phyloP scores from a whole-genome alignment of 2,113 vertebrate genomes.

The Rhodinocichla rosea region DNA sequence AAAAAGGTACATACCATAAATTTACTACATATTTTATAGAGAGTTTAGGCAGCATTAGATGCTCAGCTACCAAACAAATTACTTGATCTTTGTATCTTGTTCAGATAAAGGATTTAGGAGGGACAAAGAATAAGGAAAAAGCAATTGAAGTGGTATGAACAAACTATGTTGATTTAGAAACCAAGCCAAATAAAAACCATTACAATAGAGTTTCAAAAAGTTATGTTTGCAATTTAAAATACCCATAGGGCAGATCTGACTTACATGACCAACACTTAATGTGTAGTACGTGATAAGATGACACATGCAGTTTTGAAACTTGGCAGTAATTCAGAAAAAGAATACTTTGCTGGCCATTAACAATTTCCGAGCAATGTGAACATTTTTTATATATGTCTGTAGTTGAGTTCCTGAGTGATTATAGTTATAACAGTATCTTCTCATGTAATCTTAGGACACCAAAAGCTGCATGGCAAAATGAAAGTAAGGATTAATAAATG shows the following conservation, averaged over 20 bases:
- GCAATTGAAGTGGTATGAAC: not conserved
- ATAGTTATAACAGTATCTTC: slow-evolving; percentile 49
- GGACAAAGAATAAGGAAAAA: not conserved
- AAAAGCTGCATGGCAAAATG: slow-evolving; percentile 26
- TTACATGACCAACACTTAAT: slow-evolving; percentile 23
- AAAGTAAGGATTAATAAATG: slow-evolving; percentile 38
- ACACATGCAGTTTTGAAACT: slow-evolving; percentile 45
- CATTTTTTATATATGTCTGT: slow-evolving; percentile 4
- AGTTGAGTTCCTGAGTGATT: slow-evolving; percentile 45
- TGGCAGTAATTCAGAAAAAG: slow-evolving; percentile 16
- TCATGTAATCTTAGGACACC: slow-evolving; percentile 44
- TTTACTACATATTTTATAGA: not conserved
- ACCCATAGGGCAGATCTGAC: slow-evolving; percentile 21
- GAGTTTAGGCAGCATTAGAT: not conserved
- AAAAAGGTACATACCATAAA: not conserved
- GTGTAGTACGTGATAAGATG: not conserved
- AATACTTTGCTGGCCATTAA: not conserved
- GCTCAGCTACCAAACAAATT: not conserved
- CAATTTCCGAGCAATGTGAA: slow-evolving; percentile 13
- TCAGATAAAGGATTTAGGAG: slow-evolving; percentile 1
- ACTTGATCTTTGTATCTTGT: not conserved
- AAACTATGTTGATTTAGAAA: slow-evolving; percentile 19
- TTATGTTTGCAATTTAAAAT: slow-evolving; percentile 30
- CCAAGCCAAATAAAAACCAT: not conserved
- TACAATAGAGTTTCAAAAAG: slow-evolving; percentile 22